Conservation (phyloP, 2,888 invertebrate species). For the Cephus rjabovi region DNA sequence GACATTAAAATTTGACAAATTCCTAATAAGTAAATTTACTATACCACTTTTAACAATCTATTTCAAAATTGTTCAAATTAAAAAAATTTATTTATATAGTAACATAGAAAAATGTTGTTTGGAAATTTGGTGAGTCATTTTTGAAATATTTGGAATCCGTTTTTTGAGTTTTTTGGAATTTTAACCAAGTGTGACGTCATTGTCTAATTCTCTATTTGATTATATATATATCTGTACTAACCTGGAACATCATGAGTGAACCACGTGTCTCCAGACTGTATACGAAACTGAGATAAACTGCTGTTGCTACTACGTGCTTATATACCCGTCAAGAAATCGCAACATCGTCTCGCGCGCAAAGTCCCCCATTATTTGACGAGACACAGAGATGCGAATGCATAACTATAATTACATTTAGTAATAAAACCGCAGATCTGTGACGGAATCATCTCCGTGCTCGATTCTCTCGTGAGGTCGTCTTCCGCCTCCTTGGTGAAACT, state of each 20-base stretch:
- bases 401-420: slow-evolving; percentile 62
- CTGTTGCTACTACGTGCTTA: slow-evolving; percentile 28
- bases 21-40: too few relatives aligned
- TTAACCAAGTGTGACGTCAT: neutral
- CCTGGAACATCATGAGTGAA: slow-evolving; percentile 54
- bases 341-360: slow-evolving; percentile 36
- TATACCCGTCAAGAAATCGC: slow-evolving; percentile 28
- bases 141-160: too few relatives aligned
- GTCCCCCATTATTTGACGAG: slow-evolving; percentile 51
- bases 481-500: neutral
- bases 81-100: too few relatives aligned
- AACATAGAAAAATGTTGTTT: too few relatives aligned
- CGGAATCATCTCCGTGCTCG: slow-evolving; percentile 15
- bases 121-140: too few relatives aligned
- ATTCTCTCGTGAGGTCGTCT: neutral
- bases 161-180: too few relatives aligned
- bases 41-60: too few relatives aligned
- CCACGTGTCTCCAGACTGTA: slow-evolving; percentile 16
- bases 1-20: too few relatives aligned
- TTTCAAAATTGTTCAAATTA: too few relatives aligned
- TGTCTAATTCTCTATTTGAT: neutral
- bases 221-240: slow-evolving; percentile 33
- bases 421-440: slow-evolving; percentile 61
- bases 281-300: slow-evolving; percentile 48
- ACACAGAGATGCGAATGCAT: slow-evolving; percentile 55